phyloP scores from a whole-genome alignment of 2,888 invertebrate species.

The Gisinianus flammeolus region DNA sequence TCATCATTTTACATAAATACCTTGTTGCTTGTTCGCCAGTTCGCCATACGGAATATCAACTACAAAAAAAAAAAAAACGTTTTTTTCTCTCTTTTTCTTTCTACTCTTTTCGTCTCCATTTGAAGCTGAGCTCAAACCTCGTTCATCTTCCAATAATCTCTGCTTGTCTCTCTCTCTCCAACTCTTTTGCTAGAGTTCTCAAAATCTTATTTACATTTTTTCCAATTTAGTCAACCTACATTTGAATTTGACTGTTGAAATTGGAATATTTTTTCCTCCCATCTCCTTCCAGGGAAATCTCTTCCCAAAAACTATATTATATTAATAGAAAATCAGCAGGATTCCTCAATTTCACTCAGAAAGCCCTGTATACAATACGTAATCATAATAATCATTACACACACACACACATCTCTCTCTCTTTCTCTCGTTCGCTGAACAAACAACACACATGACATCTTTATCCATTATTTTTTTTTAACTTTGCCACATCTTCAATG shows the following conservation, averaged over 20 bases:
- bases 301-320: background rate
- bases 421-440: background rate
- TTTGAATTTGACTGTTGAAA: background rate
- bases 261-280: background rate
- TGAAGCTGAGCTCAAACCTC: no score
- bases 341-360: conserved; percentile 1
- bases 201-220: conserved; percentile 24
- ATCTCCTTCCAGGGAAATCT: conserved; percentile 2
- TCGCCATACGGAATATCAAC: no score
- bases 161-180: no score
- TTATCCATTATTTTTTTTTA: background rate
- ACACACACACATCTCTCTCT: background rate
- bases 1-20: conserved; percentile 1
- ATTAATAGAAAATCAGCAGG: conserved; percentile 26
- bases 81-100: no score
- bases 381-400: background rate
- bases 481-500: no score
- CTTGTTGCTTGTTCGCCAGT: no score
- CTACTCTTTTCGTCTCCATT: no score
- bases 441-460: no score
- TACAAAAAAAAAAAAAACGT: no score
- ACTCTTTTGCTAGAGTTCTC: no score
- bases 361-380: background rate
- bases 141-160: background rate
- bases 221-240: conserved; percentile 29